phyloP scores from a whole-genome alignment of 2,797 vertebrate genomes.

The Tapirus indicus region DNA sequence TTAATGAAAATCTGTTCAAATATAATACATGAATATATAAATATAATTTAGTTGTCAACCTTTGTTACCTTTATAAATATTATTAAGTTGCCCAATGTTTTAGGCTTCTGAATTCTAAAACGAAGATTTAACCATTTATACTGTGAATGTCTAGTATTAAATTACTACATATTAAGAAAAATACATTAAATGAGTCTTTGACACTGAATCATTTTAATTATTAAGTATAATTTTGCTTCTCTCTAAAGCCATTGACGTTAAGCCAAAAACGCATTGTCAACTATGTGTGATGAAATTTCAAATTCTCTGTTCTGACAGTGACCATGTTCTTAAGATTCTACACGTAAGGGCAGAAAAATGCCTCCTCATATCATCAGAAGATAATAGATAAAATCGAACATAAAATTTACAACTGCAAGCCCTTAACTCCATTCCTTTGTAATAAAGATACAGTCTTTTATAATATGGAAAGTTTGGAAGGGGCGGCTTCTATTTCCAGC shows the following conservation, averaged over 20 bases:
- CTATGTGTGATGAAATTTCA: neutral
- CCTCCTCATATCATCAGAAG: neutral
- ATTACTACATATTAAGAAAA: neutral
- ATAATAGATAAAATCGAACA: neutral
- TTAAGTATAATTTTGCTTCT: neutral
- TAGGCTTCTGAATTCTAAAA: neutral
- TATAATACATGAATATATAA: neutral
- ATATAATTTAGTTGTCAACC: neutral
- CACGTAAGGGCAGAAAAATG: neutral
- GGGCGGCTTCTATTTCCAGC: slow-evolving; percentile 28
- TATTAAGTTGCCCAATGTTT: neutral
- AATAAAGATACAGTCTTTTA: slow-evolving; percentile 39
- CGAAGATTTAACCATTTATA: neutral
- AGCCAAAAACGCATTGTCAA: neutral
- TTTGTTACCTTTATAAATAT: neutral
- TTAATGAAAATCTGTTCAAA: neutral
- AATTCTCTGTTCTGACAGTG: neutral
- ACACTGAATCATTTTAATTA: neutral
- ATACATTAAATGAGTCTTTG: neutral
- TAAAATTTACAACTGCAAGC: slow-evolving; percentile 7
- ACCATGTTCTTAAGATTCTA: neutral
- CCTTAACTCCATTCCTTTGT: slow-evolving; percentile 4
- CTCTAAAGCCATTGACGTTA: neutral
- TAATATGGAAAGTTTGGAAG: neutral
- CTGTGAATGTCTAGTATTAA: neutral